Evolutionary conservation across 92 coral and sea anemone genomes (phyloP), one percentile per base, ranked within the genome.

Genomic region (Heliopora coerulea): DNA sequence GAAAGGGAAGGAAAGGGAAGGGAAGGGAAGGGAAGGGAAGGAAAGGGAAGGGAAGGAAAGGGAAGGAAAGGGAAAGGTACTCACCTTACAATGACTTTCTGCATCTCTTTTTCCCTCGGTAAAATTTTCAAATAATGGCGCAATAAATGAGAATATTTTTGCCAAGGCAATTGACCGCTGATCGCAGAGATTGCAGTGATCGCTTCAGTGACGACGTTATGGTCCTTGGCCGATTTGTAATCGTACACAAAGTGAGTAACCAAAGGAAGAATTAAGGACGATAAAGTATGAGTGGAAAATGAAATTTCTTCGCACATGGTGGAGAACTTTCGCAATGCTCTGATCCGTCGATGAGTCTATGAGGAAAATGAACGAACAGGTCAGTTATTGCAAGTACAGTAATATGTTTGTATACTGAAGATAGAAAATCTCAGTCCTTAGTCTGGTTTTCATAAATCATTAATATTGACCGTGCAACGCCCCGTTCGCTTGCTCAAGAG

Each of bases 261-360:
- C 66, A 95, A 56, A 37, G 99, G 99, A 75, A 90, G 83, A 83
- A 90, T 49, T 78, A 84, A 90, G 68, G 88, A 44, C 1, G 83
- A 70, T 37, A 95, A 79, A 13, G 96, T 88, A 56, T 84, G 54
- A 26, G 86, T 85, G 23, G 86, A 82, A 74, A 95, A 89, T 26
- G 80, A 50, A 40, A 73, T 82, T 52, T 82, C 80, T 66, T 75
- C 83, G 82, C 99, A 95, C 37, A 82, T 85, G 25, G 67, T 73
- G 65, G 88, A 88, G 74, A 95, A 84, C 25, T 89, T 91, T 1
- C 89, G 99, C 7, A 95, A 84, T 0, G 99, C 96, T 6, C 96
- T 88, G 46, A 88, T 86, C 2, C 96, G 96, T 42, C 99, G 99
- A 90, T 95, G 99, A 9, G 86, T 86, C 99, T 93, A n/a, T n/a